Base-by-base conservation (phyloP, 2,888 invertebrate genomes). In the Nemotelus nigrinus region DNA sequence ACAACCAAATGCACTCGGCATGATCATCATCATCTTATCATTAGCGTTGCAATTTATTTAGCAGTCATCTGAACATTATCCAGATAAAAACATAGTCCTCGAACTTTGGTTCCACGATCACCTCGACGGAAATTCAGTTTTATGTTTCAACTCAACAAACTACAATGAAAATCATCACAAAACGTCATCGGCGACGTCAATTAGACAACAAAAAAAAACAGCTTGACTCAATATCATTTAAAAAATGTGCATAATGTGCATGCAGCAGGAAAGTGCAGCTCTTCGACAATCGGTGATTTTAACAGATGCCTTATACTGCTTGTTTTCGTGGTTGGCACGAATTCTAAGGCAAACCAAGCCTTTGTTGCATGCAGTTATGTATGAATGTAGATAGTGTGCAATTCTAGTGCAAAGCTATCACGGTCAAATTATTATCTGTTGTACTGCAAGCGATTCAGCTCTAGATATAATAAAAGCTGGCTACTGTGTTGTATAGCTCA, bases 81-180 rank as follows among this genome's bases (percentile, higher is more conserved):
- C 25, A 47, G 25, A 48, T 45, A 10, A 10, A 50, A 57, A 57
- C 8, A 47, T 47, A 67, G 67, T 67, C 67, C 67, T 67, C 67
- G 67, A 67, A 67, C 67, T 67, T 67, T 67, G 67, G 44, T 47
- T n/a, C 48, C 67, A 25, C 47, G 67, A 67, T 67, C 67, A 67
- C 67, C 67, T 67, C 67, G 67, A 67, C 67, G 67, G 67, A 67
- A 67, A 67, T 67, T 25, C 67, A 67, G 67, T 67, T 67, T 67
- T 25, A 39, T 67, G 67, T 48, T 48, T 65, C 65, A 47, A 64
- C 53, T 65, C 8, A 65, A 25, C 10, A 10, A 57, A 57, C 25
- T 39, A 67, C 48, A 65, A 47, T n/a, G 50, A 48, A 67, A 67
- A 7, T 48, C 41, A 63, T 63, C 39, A 50, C 39, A 8, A 67